Conservation (phyloP, 2,888 invertebrate genomes). For the Iselma pallidipennis region DNA sequence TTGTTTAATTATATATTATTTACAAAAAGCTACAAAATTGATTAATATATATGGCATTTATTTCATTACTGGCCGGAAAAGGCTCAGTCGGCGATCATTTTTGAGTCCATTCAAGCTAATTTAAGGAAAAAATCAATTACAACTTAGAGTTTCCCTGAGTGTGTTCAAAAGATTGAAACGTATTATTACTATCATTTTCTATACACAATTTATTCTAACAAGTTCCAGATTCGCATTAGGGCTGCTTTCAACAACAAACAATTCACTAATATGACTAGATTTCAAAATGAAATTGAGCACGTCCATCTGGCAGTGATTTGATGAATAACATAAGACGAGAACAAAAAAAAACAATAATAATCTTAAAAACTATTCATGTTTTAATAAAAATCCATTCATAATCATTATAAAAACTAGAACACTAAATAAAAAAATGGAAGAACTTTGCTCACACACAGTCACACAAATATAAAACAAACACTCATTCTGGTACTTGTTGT, state of each 20-base stretch:
- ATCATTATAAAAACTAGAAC: background rate
- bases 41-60: slow-evolving; percentile 44
- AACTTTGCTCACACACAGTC: background rate
- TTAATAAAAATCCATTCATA: too few species aligned
- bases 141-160: slow-evolving; percentile 22
- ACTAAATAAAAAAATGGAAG: background rate
- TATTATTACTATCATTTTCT: slow-evolving; percentile 13
- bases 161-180: too few species aligned
- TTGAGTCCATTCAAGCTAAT: too few species aligned
- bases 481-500: background rate
- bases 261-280: slow-evolving; percentile 18
- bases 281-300: slow-evolving; percentile 21
- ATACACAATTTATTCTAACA: slow-evolving; percentile 10
- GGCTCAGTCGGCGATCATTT: slow-evolving; percentile 7
- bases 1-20: slow-evolving; percentile 5
- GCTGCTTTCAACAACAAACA: background rate
- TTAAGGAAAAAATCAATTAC: too few species aligned
- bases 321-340: slow-evolving; percentile 1
- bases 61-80: slow-evolving; percentile 35
- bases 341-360: slow-evolving; percentile 1
- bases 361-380: slow-evolving; percentile 3
- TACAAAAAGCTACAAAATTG: slow-evolving; percentile 17
- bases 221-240: slow-evolving; percentile 7
- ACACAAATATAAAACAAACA: background rate
- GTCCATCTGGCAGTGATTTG: slow-evolving; percentile 19